Evolutionary conservation across 2,113 vertebrate species (phyloP), one percentile per base, ranked within the genome.

Genomic region (Myotis lucifugus): DNA sequence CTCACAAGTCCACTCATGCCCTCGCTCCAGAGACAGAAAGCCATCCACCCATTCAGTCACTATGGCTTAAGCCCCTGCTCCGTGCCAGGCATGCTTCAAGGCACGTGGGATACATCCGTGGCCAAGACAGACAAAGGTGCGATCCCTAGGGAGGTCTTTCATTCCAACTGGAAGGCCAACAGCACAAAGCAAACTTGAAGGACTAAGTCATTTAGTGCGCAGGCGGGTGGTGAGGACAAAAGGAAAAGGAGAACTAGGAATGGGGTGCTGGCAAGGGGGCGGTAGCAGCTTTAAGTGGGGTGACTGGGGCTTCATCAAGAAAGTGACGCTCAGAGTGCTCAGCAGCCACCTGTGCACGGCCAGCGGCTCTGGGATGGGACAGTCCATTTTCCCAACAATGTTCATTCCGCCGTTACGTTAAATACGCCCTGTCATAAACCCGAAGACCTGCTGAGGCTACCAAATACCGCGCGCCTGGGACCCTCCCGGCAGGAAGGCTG

Each of bases 311-410:
- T 25, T 64, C 15, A 1, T 32, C 40, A 42, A 52, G 46, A n/a
- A 52, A 85, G 52, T 7, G 37, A 27, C 12, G 21, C 9, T 18
- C 6, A 10, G 66, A 50, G 34, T 32, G 52, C 25, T 23, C 76
- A 8, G 1, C 0, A 40, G 85, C 37, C 87, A 48, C n/a, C 19
- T n/a, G 13, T 0, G 34, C 10, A 3, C 18, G 3, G 59, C 54
- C 77, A 18, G 7, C 0, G 0, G 56, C 59, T 76, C 21, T 52
- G 12, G 12, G 5, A 3, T 1, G 1, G 23, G 13, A 64, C 21
- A 81, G 66, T 56, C 52, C 9, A 34, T 23, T 37, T 69, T 19
- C 21, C 37, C 37, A 48, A 37, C 15, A 34, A 8, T 17, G 14
- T 34, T 76, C 29, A 67, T 56, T 27, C 23, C 81, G 6, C 69